phyloP scores from a whole-genome alignment of 2,888 invertebrate genomes.

The Scaptomyza tumidula region DNA sequence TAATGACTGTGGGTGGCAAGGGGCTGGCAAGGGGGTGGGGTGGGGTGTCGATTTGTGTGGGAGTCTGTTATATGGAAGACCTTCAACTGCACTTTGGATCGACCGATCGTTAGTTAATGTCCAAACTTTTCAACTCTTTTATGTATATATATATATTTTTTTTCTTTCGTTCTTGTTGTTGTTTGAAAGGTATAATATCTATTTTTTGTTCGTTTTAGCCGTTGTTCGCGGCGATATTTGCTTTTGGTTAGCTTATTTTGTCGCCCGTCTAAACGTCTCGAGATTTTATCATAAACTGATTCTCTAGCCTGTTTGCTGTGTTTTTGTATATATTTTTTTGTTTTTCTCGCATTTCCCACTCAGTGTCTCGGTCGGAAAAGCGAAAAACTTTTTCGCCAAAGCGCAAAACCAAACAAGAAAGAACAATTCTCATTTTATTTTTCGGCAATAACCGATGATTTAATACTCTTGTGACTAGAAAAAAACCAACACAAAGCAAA shows the following conservation, averaged over 20 bases:
- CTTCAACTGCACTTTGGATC: conserved; percentile 42
- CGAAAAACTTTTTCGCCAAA: conserved; percentile 63
- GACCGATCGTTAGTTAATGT: conserved; percentile 6
- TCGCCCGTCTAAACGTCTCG: conserved; percentile 80
- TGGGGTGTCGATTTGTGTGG: conserved; percentile 4
- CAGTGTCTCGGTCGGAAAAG: conserved; percentile 43
- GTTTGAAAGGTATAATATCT: neutral
- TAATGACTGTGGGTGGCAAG: conserved; percentile 38
- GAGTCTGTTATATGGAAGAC: conserved; percentile 21
- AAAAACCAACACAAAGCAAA: neutral
- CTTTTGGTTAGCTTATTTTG: conserved; percentile 35
- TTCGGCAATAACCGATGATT: neutral
- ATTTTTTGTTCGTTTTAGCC: neutral
- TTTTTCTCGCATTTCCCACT: conserved; percentile 29
- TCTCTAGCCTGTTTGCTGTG: conserved; percentile 56
- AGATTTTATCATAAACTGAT: conserved; percentile 84
- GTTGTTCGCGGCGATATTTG: conserved; percentile 36
- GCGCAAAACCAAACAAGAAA: conserved; percentile 43
- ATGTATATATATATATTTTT: neutral
- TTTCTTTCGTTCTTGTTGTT: conserved; percentile 7
- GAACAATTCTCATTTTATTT: neutral
- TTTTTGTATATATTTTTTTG: conserved; percentile 48
- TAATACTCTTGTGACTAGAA: conserved; percentile 14
- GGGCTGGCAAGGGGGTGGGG: neutral
- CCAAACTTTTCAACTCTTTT: neutral